phyloP scores from a whole-genome alignment of 2,797 vertebrate genomes.

The Parauchenoglanis ngamensis region DNA sequence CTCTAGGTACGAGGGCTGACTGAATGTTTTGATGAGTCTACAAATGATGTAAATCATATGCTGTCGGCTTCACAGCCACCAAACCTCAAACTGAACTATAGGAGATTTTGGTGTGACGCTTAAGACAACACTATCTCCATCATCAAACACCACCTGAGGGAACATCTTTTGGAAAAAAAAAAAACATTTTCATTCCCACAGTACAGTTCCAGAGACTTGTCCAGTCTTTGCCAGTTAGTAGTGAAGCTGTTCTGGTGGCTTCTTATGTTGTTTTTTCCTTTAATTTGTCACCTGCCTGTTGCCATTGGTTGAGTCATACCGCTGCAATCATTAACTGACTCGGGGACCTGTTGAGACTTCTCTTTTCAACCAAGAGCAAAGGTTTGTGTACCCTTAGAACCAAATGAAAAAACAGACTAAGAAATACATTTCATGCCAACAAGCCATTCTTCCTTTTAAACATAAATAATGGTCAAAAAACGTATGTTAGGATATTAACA shows the following conservation, averaged over 20 bases:
- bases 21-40: not conserved
- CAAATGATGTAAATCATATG: not conserved
- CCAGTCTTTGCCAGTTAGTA: not conserved
- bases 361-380: not conserved
- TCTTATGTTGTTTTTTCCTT: not conserved
- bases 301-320: not conserved
- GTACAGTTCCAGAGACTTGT: not conserved
- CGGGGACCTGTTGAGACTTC: not conserved
- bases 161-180: not conserved
- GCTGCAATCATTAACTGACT: not conserved
- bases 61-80: not conserved
- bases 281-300: not conserved
- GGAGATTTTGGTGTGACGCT: not conserved
- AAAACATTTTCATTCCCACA: not conserved
- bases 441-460: not conserved
- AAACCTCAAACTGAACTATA: not conserved
- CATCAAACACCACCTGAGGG: not conserved
- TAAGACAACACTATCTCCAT: not conserved
- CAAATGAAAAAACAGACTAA: not conserved
- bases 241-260: not conserved
- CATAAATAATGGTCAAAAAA: not conserved
- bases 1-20: not conserved
- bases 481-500: not conserved
- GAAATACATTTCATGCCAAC: not conserved
- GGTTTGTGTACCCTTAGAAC: not conserved